These are phyloP conservation scores for Poeciliopsis retropinna DNA, from an alignment of 2,113 vertebrate species.

Conservation along the genomic window DNA sequence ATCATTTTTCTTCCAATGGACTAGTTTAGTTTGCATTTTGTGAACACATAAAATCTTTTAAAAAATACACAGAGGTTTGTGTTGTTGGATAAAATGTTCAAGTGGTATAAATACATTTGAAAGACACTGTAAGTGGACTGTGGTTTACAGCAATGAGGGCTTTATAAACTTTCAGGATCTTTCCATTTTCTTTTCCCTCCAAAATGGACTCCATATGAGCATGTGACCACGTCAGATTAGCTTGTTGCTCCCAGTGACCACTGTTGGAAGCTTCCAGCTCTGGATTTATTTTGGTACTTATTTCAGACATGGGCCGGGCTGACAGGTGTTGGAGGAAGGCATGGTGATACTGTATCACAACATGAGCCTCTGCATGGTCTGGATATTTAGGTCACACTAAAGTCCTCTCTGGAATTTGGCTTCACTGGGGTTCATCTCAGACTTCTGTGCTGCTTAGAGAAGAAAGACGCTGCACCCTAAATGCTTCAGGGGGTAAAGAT, in stretches of 20 bases:
- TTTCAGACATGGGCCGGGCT: constrained; percentile 39
- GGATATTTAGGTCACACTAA: constrained; percentile 54
- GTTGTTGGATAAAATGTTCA: too few species aligned
- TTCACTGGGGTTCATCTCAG: constrained; percentile 23
- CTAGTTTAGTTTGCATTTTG: not conserved
- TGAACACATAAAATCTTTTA: not conserved
- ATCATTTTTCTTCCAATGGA: not conserved
- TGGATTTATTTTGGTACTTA: constrained; percentile 63
- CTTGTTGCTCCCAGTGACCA: constrained; percentile 11
- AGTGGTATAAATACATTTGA: not conserved
- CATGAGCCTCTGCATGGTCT: constrained; percentile 33
- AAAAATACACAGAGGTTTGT: not conserved
- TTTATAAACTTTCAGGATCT: not conserved
- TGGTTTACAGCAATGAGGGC: not conserved
- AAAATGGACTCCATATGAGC: constrained; percentile 8
- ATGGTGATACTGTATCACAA: constrained; percentile 47
- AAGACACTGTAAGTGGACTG: not conserved
- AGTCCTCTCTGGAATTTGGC: not conserved
- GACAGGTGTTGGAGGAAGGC: constrained; percentile 62
- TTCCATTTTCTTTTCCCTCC: constrained; percentile 13
- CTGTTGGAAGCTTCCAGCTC: constrained; percentile 45
- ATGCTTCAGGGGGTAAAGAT: constrained; percentile 25
- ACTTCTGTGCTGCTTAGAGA: constrained; percentile 6
- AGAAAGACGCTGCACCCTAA: not conserved
- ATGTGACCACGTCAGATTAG: constrained; percentile 16